Evolutionary conservation across 2,888 invertebrate species (phyloP).

Genomic region (Xanthia icteritia): DNA sequence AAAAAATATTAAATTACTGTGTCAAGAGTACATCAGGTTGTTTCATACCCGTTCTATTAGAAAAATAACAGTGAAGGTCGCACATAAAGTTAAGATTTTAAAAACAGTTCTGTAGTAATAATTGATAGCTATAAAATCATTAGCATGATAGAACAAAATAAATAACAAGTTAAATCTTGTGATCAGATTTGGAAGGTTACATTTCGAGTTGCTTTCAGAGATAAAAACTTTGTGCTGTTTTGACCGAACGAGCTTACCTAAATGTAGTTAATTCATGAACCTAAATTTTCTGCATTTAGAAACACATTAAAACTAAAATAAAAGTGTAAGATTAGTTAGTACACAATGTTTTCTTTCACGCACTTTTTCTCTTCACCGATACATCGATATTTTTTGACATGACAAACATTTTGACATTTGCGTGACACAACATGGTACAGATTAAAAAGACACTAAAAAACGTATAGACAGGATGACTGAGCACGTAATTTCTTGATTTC

Average conservation of each 20-base stretch:
- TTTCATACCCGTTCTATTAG: not conserved
- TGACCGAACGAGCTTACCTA: conserved; percentile 9
- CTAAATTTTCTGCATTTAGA: conserved; percentile 18
- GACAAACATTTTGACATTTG: conserved; percentile 30
- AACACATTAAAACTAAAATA: not conserved
- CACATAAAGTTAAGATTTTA: not conserved
- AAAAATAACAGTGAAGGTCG: not conserved
- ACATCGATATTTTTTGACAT: conserved; percentile 51
- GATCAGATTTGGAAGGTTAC: conserved; percentile 39
- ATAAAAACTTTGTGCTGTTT: not conserved
- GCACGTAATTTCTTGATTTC: no score
- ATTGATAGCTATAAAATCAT: not conserved
- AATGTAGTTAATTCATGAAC: conserved; percentile 5
- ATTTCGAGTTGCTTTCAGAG: conserved; percentile 1
- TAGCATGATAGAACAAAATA: conserved; percentile 9
- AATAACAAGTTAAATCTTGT: conserved; percentile 20
- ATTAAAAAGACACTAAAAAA: not conserved
- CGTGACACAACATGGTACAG: conserved; percentile 22
- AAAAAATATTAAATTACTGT: not conserved
- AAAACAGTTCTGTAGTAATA: not conserved
- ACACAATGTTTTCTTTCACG: conserved; percentile 53
- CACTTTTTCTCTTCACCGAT: conserved; percentile 36
- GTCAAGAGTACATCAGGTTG: not conserved
- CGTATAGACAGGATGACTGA: no score
- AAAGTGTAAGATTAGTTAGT: conserved; percentile 20